Evolutionary conservation across 2,888 invertebrate species (phyloP).

Genomic region (Lissonota sp.): DNA sequence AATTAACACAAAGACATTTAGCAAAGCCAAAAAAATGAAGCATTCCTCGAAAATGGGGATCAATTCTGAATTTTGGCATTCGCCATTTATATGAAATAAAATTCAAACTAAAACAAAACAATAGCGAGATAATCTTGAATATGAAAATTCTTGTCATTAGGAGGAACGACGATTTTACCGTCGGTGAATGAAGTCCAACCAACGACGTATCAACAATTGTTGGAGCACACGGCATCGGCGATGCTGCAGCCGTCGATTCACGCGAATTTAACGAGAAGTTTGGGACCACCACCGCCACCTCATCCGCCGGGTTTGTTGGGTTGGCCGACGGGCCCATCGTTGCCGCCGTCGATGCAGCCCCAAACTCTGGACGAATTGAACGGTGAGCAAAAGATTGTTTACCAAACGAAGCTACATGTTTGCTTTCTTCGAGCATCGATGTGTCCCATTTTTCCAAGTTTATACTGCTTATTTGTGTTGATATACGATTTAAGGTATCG

Average conservation of each 20-base stretch:
- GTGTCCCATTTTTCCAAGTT: neutral
- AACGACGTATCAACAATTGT: constrained; percentile 80
- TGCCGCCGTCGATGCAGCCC: constrained; percentile 74
- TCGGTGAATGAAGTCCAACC: constrained; percentile 76
- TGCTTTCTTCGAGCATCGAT: constrained; percentile 10
- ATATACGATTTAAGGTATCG: neutral
- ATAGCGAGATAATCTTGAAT: neutral
- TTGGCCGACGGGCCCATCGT: constrained; percentile 70
- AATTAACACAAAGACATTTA: neutral
- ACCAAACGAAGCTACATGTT: neutral
- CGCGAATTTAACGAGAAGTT: constrained; percentile 76
- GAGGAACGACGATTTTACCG: constrained; percentile 78
- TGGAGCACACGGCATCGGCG: constrained; percentile 80
- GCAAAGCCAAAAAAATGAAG: too few relatives aligned
- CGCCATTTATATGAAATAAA: too few relatives aligned
- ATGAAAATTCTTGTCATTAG: constrained; percentile 58
- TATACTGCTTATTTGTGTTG: neutral
- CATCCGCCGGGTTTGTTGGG: constrained; percentile 71
- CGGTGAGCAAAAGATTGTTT: constrained; percentile 72
- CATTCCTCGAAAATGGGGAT: too few relatives aligned
- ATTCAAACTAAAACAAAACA: too few relatives aligned
- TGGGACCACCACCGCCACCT: constrained; percentile 76
- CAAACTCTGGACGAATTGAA: constrained; percentile 81
- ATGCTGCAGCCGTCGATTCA: constrained; percentile 80
- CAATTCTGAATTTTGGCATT: too few relatives aligned